Base-by-base conservation (phyloP, 2,113 vertebrate species). In the Hippocampus guttulatus region DNA sequence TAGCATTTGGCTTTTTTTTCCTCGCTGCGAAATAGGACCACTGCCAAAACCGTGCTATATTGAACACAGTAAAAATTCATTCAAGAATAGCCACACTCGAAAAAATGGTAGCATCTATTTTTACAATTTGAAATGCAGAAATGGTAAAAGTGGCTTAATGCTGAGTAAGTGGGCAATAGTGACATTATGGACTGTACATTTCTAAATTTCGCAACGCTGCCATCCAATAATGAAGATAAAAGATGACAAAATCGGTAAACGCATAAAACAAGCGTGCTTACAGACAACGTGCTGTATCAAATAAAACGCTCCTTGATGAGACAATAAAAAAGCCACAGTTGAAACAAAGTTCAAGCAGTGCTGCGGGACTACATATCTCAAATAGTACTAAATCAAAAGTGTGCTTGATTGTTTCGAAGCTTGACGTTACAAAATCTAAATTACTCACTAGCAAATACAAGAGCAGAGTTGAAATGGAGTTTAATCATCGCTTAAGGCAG, bases 331-430 rank as follows among this genome's bases (percentile, higher is more conserved):
- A 41, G 49, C 8, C 51, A 49, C 70, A 68, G 88, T 82, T 85
- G 77, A 89, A 75, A 68, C 16, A 15, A 61, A 82, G 86, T 87
- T 89, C 85, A 85, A 45, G 27, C 58, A n/a, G 9, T 23, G 84
- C 84, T 80, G 8, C 23, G 64, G 2, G 8, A 60, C 66, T 57
- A 41, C 30, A 30, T 41, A 71, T 75, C 63, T 73, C 2, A 5
- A 65, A 64, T 64, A 23, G 63, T 45, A 6, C 20, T 16, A 47
- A n/a, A 61, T 61, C 75, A 74, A 55, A 27, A 2, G 1, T 64
- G 73, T 75, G 64, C 52, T 49, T 61, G 77, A 83, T 79, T 81
- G 78, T 78, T 82, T 65, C 62, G 6, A 20, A 41, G 38, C 64
- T 68, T 52, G 64, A 69, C 40, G 47, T 76, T 74, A 79, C 81